Percentiles rank a stretch among this genome's conserved stretches.
Conservation (phyloP, 2,888 invertebrate species). For the Lasioglossum leucozonium region DNA sequence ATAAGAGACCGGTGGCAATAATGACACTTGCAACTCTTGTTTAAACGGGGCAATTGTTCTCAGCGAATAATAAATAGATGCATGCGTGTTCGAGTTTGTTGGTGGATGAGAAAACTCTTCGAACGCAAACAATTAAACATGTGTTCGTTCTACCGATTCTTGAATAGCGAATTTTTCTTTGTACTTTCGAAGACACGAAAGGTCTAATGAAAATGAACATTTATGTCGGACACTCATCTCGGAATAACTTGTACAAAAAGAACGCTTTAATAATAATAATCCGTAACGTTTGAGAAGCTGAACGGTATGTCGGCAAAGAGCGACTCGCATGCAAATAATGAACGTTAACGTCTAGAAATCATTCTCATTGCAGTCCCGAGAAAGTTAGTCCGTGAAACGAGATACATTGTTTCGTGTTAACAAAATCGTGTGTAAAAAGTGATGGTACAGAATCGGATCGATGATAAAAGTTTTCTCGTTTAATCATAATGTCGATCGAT, state of each 20-base stretch:
- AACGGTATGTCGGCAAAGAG: constrained; percentile 16
- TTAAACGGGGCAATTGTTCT: background rate
- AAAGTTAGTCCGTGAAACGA: constrained; percentile 22
- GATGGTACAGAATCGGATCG: constrained; percentile 38
- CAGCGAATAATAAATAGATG: background rate
- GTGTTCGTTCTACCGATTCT: background rate
- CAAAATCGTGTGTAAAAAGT: constrained; percentile 35
- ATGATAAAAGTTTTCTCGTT: constrained; percentile 39
- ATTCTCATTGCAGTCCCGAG: constrained; percentile 19
- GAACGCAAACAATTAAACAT: background rate
- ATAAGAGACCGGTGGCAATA: background rate
- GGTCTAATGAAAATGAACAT: background rate
- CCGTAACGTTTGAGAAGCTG: constrained; percentile 8
- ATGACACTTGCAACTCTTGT: background rate
- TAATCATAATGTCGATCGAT: constrained; percentile 43
- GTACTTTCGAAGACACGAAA: background rate
- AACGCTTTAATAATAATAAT: background rate
- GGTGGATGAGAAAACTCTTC: background rate
- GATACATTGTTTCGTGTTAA: constrained; percentile 22
- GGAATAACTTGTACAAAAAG: constrained; percentile 11
- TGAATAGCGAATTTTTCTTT: constrained; percentile 1
- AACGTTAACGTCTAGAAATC: constrained; percentile 16
- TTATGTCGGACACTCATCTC: constrained; percentile 21
- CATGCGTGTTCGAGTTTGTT: background rate
- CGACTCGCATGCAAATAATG: background rate